Base-by-base conservation (phyloP, 2,888 invertebrate genomes). In the Idaea biselata region DNA sequence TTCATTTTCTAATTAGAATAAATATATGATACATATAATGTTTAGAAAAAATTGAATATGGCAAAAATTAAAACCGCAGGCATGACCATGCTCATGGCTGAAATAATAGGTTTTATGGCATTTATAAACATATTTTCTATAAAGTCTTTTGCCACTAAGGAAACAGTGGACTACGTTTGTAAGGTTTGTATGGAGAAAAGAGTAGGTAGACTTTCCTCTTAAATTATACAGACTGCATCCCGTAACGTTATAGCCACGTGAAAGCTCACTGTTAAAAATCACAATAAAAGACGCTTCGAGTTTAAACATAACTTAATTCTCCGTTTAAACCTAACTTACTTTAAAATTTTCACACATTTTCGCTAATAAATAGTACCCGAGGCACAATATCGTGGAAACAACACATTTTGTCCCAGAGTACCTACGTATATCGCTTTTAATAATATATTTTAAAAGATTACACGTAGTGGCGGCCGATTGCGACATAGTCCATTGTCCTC, bases 341-440 rank as follows among this genome's bases (percentile, higher is more conserved):
- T 75, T 70, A 77, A 67, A 79, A 83, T 83, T 82, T 83, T 76
- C 79, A 75, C 73, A 76, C 77, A 78, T 79, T 83, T 80, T 81
- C 77, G 67, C 77, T 71, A 75, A 72, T 44, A 44, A 44, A 44
- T 11, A 44, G 72, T 77, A 74, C 78, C 71, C 75, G 74, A 71
- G 73, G 67, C 74, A 79, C 78, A 80, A 79, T 79, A 80, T 80
- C 81, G 82, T 75, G 67, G 80, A 83, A 85, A 86, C 85, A 87
- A 84, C 83, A 82, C 79, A 82, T 86, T 85, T 87, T 86, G 84
- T 85, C 85, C 84, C 81, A 70, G 75, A 71, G 78, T 77, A n/a
- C n/a, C n/a, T n/a, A n/a, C n/a, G n/a, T n/a, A 78, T 78, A 78
- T 77, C 69, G 81, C 75, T 81, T 86, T 84, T 79, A 81, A 79